Conservation (phyloP, 2,113 vertebrate species). For the Pangasianodon gigas region DNA sequence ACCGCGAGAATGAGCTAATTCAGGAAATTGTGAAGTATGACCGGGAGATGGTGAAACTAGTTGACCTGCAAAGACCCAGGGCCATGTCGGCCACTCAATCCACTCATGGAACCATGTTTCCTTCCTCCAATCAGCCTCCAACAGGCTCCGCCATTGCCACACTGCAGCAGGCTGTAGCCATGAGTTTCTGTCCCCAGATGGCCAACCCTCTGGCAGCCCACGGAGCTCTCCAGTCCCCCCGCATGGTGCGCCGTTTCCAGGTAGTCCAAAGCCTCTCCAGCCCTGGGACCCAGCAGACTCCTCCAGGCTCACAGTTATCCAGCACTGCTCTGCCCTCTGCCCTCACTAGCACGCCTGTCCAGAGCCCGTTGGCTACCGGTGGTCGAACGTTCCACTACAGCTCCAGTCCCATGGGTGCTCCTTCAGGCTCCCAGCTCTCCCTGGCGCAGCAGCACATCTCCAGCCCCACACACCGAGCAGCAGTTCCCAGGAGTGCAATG, state of each 20-base stretch:
- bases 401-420: conserved; percentile 66
- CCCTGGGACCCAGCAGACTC: conserved; percentile 66
- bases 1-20: conserved; percentile 96
- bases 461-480: conserved; percentile 76
- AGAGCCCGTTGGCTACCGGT: conserved; percentile 75
- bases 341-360: conserved; percentile 76
- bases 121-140: conserved; percentile 69
- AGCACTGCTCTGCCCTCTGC: conserved; percentile 71
- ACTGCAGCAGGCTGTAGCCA: conserved; percentile 92
- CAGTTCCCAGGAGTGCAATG: conserved; percentile 81
- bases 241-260: conserved; percentile 84
- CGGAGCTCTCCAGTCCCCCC: conserved; percentile 82
- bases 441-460: conserved; percentile 77
- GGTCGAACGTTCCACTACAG: conserved; percentile 83
- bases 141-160: conserved; percentile 88
- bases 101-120: conserved; percentile 63
- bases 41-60: conserved; percentile 94
- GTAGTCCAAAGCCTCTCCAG: conserved; percentile 80
- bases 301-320: conserved; percentile 64
- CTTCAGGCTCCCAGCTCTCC: conserved; percentile 85
- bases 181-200: conserved; percentile 93
- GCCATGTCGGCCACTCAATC: conserved; percentile 76
- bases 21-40: conserved; percentile 99
- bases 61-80: conserved; percentile 80
- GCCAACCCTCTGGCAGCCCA: conserved; percentile 80